These are phyloP conservation scores for Prolemur simus DNA, from an alignment of 2,113 vertebrate genomes.

Conservation along the genomic window DNA sequence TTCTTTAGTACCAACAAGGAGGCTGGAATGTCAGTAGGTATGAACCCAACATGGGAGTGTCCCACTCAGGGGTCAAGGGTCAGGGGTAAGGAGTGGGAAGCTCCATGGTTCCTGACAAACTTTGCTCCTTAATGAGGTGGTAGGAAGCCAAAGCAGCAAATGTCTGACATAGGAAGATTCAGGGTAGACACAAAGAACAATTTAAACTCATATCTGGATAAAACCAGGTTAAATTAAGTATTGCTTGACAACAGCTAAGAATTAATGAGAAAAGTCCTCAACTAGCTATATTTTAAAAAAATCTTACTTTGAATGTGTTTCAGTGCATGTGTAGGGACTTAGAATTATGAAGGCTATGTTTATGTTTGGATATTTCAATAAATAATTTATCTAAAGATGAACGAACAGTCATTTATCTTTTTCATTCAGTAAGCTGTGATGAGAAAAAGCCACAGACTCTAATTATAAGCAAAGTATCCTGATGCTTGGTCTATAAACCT, in stretches of 20 bases:
- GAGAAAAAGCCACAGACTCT: background rate
- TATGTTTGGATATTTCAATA: conserved; percentile 7
- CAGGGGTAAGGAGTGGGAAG: background rate
- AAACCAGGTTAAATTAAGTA: background rate
- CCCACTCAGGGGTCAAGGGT: too few species aligned
- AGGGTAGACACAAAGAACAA: background rate
- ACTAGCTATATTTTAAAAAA: background rate
- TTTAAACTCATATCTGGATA: background rate
- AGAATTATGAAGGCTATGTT: background rate
- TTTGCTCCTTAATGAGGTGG: background rate
- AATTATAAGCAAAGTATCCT: background rate
- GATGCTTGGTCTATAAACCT: background rate
- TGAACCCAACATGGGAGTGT: background rate
- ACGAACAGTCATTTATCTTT: background rate
- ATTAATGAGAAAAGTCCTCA: background rate
- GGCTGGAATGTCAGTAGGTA: background rate
- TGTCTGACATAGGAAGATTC: background rate
- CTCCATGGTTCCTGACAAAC: background rate
- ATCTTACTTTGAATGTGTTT: background rate
- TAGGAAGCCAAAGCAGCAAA: background rate
- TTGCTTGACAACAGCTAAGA: background rate
- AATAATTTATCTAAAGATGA: background rate
- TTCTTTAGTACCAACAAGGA: background rate
- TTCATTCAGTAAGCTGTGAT: background rate
- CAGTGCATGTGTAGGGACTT: background rate